Conservation (phyloP, 2,888 invertebrate species). For the Cremastinae sp. region DNA sequence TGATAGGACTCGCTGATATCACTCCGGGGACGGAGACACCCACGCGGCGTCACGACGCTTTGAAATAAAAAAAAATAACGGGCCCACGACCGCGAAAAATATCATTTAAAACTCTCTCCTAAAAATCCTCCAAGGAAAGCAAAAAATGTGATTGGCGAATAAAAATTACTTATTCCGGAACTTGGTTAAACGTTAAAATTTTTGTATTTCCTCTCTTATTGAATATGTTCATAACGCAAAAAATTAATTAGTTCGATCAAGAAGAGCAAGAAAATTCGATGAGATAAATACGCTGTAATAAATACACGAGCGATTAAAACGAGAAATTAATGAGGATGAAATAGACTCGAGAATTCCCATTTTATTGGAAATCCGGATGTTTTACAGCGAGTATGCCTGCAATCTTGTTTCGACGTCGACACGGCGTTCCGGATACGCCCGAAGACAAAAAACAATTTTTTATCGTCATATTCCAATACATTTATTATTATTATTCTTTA, state of each 20-base stretch:
- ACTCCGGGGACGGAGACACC: conserved; percentile 61
- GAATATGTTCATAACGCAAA: neutral
- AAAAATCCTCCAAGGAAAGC: neutral
- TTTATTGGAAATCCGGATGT: conserved; percentile 59
- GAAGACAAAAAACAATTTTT: conserved; percentile 58
- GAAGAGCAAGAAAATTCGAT: conserved; percentile 17
- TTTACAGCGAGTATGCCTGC: conserved; percentile 52
- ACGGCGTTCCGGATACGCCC: conserved; percentile 57
- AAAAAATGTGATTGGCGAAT: too few relatives aligned
- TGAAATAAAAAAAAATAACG: conserved; percentile 1
- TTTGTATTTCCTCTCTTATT: too few relatives aligned
- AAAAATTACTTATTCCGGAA: too few relatives aligned
- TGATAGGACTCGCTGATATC: conserved; percentile 71
- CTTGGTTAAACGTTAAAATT: too few relatives aligned
- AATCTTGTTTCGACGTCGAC: conserved; percentile 13
- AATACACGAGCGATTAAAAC: conserved; percentile 15
- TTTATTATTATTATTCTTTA: too few relatives aligned
- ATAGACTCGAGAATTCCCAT: conserved; percentile 50
- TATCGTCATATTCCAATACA: too few relatives aligned
- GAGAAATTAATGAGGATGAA: conserved; percentile 47
- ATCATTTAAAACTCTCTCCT: conserved; percentile 2
- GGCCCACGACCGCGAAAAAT: conserved; percentile 1
- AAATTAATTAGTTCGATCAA: conserved; percentile 33
- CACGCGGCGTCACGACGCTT: conserved; percentile 58
- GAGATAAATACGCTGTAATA: neutral